Evolutionary conservation across 2,888 invertebrate species (phyloP).

Genomic region (Smittia aterrima): DNA sequence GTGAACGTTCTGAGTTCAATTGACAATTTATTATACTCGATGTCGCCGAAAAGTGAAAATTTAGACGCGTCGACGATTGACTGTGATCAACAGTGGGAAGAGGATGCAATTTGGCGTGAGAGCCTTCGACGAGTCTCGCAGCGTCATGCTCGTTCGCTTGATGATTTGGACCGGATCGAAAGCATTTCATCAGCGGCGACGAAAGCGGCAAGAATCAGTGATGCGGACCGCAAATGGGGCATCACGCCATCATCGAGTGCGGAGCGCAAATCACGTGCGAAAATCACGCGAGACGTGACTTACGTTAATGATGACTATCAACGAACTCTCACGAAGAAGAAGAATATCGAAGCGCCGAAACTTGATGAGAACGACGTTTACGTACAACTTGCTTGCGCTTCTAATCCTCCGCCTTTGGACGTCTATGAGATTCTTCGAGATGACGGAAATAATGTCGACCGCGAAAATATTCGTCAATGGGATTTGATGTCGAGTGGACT

Average conservation of each 20-base stretch:
- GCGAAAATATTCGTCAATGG: conserved; percentile 84
- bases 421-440: conserved; percentile 53
- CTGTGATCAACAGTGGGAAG: conserved; percentile 78
- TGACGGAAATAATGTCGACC: conserved; percentile 66
- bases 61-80: conserved; percentile 47
- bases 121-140: conserved; percentile 75
- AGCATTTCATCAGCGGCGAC: conserved; percentile 32
- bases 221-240: conserved; percentile 42
- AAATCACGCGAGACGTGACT: conserved; percentile 68
- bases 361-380: conserved; percentile 58
- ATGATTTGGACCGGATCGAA: conserved; percentile 67
- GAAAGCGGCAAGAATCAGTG: conserved; percentile 32
- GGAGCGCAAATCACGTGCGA: conserved; percentile 49
- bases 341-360: conserved; percentile 48
- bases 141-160: conserved; percentile 77
- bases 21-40: conserved; percentile 41
- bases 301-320: conserved; percentile 66
- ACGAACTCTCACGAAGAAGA: conserved; percentile 30
- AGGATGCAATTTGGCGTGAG: conserved; percentile 78
- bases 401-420: conserved; percentile 44
- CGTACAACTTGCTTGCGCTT: conserved; percentile 54
- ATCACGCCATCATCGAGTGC: conserved; percentile 46
- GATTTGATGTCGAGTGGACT: conserved; percentile 83
- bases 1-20: background rate
- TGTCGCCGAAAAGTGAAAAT: conserved; percentile 23